A percentile compares a stretch with the other conserved stretches of the same genome.
These are phyloP conservation scores for Eumacrocentrus americanus DNA, from an alignment of 2,888 invertebrate species.

Conservation along the genomic window DNA sequence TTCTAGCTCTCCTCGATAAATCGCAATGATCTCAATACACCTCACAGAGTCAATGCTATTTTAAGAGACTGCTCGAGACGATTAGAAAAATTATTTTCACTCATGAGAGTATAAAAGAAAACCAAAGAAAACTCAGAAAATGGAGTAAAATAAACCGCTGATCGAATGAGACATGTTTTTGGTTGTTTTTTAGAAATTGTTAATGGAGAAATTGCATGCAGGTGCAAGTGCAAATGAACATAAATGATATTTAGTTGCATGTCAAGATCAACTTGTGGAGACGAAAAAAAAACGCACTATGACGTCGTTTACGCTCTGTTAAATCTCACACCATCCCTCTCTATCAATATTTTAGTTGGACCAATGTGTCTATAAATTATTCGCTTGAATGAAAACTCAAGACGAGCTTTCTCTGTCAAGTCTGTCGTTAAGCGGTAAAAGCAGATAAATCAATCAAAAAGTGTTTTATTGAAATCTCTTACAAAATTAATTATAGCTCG, in stretches of 20 bases:
- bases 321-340: constrained; percentile 23
- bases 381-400: constrained; percentile 12
- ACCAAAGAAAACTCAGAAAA: too few species aligned
- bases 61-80: background rate
- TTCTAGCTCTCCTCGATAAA: constrained; percentile 1
- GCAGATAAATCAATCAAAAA: background rate
- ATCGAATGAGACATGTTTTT: background rate
- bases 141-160: constrained; percentile 13
- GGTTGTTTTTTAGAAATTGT: background rate
- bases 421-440: background rate
- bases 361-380: constrained; percentile 25
- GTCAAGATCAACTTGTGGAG: background rate
- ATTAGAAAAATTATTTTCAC: background rate
- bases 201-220: background rate
- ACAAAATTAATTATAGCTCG: background rate
- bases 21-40: constrained; percentile 5
- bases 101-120: constrained; percentile 6
- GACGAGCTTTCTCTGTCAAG: constrained; percentile 26
- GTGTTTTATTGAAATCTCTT: background rate
- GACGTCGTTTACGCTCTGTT: constrained; percentile 30
- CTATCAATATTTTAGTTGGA: constrained; percentile 19
- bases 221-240: background rate
- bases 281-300: constrained; percentile 16
- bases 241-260: background rate
- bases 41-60: background rate